Evolutionary conservation across 2,888 invertebrate genomes (phyloP), one percentile per base, ranked within the genome.

Genomic region (Eupelmus urozonus): DNA sequence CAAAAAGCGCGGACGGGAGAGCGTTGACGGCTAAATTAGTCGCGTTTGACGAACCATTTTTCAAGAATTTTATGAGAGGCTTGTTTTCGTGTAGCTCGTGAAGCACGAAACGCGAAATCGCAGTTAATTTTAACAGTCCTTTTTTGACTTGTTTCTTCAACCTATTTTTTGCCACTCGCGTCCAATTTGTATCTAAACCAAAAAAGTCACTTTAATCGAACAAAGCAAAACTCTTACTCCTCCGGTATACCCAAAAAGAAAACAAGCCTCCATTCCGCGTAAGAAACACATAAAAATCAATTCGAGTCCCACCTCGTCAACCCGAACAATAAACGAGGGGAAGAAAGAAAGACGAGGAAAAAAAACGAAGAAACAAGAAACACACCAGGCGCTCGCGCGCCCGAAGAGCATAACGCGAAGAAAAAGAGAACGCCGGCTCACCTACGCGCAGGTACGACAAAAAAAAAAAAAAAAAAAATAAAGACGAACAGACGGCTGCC

Each of bases 21-120:
- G n/a, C n/a, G 49, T 34, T 57, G 76, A 65, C 49, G 49, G 57
- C 2, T 62, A 29, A 49, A 70, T 76, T 63, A 42, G 67, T 1
- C 23, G 34, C 27, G 29, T 49, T 16, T 40, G 40, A 18, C n/a
- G n/a, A n/a, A n/a, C n/a, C n/a, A n/a, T n/a, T n/a, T n/a, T n/a
- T n/a, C n/a, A n/a, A n/a, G n/a, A n/a, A n/a, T n/a, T n/a, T n/a
- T n/a, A n/a, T 34, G 62, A 9, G 34, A 5, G 34, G 34, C 3
- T 34, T 34, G 3, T 34, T 34, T 34, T 34, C 34, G 34, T 34
- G 34, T 34, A 34, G 9, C 9, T n/a, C n/a, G n/a, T 34, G 9
- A 34, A 34, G 34, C 34, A 34, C 34, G 34, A 9, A 34, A 34
- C 3, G n/a, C n/a, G n/a, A n/a, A n/a, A n/a, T n/a, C n/a, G n/a